Evolutionary conservation across 1,140 invertebrate genomes (phyloP).

Genomic region (Cyrtorhinus lividipennis): DNA sequence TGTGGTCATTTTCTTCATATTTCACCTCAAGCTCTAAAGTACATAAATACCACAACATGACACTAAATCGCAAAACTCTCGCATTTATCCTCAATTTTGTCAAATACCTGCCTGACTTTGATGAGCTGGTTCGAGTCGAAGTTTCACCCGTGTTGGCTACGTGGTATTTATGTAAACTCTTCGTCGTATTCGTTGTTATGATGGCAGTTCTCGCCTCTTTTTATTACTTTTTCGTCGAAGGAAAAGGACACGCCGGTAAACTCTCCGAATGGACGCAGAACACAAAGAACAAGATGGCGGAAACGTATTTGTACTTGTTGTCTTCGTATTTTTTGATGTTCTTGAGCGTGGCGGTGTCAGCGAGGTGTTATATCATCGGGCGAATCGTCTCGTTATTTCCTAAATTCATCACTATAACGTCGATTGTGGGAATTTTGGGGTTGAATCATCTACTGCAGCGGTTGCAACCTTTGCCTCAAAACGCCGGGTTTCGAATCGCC

Average conservation of each 20-base stretch:
- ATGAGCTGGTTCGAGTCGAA: too few relatives aligned
- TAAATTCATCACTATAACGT: not conserved
- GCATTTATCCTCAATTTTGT: too few relatives aligned
- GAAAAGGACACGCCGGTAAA: not conserved
- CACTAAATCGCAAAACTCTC: too few relatives aligned
- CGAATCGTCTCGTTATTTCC: not conserved
- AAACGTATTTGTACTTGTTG: not conserved
- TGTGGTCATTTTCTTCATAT: too few relatives aligned
- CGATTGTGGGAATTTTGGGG: not conserved
- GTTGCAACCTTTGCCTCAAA: not conserved
- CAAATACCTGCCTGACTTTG: too few relatives aligned
- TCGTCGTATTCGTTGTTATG: not conserved
- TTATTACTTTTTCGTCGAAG: not conserved
- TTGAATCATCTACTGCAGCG: not conserved
- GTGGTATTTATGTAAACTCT: slow-evolving; percentile 26
- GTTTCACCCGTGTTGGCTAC: too few relatives aligned
- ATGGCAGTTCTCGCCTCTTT: not conserved
- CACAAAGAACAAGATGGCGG: not conserved
- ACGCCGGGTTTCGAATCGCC: not conserved
- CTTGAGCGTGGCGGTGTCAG: not conserved
- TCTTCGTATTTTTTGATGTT: not conserved
- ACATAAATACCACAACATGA: too few relatives aligned
- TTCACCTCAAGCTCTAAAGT: too few relatives aligned
- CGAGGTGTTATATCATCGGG: not conserved
- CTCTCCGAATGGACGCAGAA: not conserved